These are phyloP conservation scores for Drosophila phalerata DNA, from an alignment of 2,888 invertebrate species.

Conservation along the genomic window DNA sequence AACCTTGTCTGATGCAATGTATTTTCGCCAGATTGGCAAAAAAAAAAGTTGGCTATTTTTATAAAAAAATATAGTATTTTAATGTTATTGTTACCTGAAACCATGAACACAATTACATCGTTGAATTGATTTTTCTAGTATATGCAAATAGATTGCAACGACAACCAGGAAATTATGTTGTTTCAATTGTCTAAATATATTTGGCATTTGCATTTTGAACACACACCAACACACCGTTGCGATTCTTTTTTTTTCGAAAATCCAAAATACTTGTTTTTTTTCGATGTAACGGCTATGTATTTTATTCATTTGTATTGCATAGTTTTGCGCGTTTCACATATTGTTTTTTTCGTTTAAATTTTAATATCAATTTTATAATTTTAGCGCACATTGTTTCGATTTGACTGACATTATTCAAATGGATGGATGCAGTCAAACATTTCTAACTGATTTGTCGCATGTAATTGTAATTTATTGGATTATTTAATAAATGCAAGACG, in stretches of 20 bases:
- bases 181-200: slow-evolving; percentile 64
- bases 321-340: slow-evolving; percentile 58
- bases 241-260: slow-evolving; percentile 13
- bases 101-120: slow-evolving; percentile 84
- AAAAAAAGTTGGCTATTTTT: not conserved
- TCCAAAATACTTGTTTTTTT: slow-evolving; percentile 14
- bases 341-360: slow-evolving; percentile 63
- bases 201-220: slow-evolving; percentile 75
- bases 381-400: slow-evolving; percentile 61
- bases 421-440: slow-evolving; percentile 32
- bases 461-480: slow-evolving; percentile 48
- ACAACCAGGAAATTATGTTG: slow-evolving; percentile 73
- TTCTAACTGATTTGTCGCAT: slow-evolving; percentile 33
- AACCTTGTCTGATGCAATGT: slow-evolving; percentile 60
- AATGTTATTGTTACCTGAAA: slow-evolving; percentile 72
- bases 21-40: slow-evolving; percentile 38
- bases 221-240: slow-evolving; percentile 41
- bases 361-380: slow-evolving; percentile 60
- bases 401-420: slow-evolving; percentile 54
- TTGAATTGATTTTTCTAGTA: slow-evolving; percentile 83
- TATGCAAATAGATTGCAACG: slow-evolving; percentile 73
- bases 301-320: slow-evolving; percentile 44
- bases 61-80: slow-evolving; percentile 2
- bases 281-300: slow-evolving; percentile 32
- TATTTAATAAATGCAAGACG: slow-evolving; percentile 56